These are phyloP conservation scores for Atherinosoma microstoma DNA, from an alignment of 2,797 vertebrate species.

Conservation along the genomic window DNA sequence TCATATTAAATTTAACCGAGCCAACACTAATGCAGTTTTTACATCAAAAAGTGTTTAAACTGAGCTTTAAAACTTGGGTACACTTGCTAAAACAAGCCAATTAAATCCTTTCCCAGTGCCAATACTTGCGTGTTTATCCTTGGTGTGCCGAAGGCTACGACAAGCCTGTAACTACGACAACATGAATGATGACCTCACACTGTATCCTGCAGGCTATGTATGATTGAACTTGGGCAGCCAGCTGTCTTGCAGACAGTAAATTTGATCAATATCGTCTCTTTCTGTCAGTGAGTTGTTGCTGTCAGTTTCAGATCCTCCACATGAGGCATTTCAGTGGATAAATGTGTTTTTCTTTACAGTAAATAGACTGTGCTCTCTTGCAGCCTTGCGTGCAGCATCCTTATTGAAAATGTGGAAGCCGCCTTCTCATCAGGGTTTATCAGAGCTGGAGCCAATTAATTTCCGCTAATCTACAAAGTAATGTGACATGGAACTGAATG, in stretches of 20 bases:
- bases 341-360: neutral
- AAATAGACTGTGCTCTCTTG: neutral
- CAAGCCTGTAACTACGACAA: neutral
- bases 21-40: neutral
- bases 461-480: neutral
- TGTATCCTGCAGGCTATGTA: neutral
- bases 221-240: neutral
- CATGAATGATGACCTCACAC: neutral
- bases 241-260: slow-evolving; percentile 2
- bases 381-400: neutral
- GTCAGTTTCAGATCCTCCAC: neutral
- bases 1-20: neutral
- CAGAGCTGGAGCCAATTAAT: neutral
- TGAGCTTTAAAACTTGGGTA: neutral
- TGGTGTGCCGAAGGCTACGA: neutral
- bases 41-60: neutral
- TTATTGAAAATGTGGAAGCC: neutral
- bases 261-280: neutral
- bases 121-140: neutral
- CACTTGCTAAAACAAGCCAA: neutral
- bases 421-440: neutral
- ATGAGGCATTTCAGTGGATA: neutral
- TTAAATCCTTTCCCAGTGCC: neutral
- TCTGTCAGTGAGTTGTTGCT: neutral
- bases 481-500: neutral